Evolutionary conservation across 2,113 vertebrate genomes (phyloP).

Genomic region (Cyanistes caeruleus): DNA sequence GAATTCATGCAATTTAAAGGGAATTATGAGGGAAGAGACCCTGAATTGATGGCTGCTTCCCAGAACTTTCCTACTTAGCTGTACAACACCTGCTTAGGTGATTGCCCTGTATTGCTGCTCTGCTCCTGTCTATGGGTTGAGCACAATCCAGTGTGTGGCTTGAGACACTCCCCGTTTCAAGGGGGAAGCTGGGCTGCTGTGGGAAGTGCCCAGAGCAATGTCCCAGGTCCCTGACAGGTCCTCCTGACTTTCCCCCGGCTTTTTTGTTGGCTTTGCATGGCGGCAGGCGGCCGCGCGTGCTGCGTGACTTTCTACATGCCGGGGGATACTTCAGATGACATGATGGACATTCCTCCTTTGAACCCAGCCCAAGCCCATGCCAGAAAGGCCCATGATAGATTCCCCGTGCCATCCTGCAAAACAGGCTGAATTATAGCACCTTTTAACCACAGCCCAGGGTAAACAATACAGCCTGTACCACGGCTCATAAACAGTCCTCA

Average conservation of each 20-base stretch:
- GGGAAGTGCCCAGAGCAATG: neutral
- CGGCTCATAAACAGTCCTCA: conserved; percentile 77
- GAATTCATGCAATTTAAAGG: neutral
- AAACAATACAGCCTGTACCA: conserved; percentile 83
- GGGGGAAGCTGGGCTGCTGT: neutral
- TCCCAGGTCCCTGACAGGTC: neutral
- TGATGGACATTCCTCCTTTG: conserved; percentile 67
- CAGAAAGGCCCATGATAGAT: conserved; percentile 73
- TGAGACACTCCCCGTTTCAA: neutral
- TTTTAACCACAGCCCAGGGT: conserved; percentile 55
- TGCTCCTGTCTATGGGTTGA: neutral
- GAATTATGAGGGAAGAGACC: neutral
- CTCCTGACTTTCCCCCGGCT: neutral
- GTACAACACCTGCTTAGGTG: neutral
- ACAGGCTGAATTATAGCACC: conserved; percentile 71
- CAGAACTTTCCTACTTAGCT: conserved; percentile 16
- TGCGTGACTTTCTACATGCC: conserved; percentile 80
- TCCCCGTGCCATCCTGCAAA: conserved; percentile 73
- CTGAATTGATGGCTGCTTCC: conserved; percentile 35
- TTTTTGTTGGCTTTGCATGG: neutral
- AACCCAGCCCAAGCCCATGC: conserved; percentile 65
- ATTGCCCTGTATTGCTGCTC: neutral
- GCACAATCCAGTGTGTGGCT: neutral
- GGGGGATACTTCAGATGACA: conserved; percentile 7
- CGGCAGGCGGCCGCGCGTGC: neutral